Percentiles rank a stretch among this genome's conserved stretches.
phyloP scores from a whole-genome alignment of 2,888 invertebrate species.

The Sinhomidia bicolor region DNA sequence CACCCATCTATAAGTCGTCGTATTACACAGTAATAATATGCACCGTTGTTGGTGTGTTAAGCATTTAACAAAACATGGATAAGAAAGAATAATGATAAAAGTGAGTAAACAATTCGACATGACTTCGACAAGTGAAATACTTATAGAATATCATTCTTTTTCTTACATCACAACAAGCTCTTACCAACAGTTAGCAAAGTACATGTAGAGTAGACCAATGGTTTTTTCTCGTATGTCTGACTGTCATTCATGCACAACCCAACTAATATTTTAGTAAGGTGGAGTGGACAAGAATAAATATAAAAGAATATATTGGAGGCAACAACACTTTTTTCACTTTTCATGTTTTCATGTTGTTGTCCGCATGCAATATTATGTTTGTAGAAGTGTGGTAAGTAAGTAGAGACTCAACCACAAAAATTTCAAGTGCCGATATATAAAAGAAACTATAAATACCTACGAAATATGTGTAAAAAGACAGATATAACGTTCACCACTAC shows the following conservation, averaged over 20 bases:
- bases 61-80: not conserved
- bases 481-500: not conserved
- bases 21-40: too few species aligned
- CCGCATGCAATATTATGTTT: not conserved
- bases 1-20: not conserved
- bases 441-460: too few species aligned
- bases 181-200: not conserved
- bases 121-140: constrained; percentile 57
- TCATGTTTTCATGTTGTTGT: not conserved
- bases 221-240: constrained; percentile 36
- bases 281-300: constrained; percentile 54
- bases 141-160: constrained; percentile 38
- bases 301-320: constrained; percentile 21
- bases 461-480: not conserved
- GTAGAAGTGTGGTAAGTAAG: not conserved
- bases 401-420: constrained; percentile 14
- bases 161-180: not conserved
- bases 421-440: constrained; percentile 21
- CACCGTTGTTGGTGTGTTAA: not conserved
- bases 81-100: constrained; percentile 16
- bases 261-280: constrained; percentile 63
- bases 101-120: constrained; percentile 58
- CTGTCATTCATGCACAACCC: constrained; percentile 58
- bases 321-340: constrained; percentile 40
- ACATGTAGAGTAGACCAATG: constrained; percentile 30